Evolutionary conservation across 2,888 invertebrate genomes (phyloP), one percentile per base, ranked within the genome.

Genomic region (Camptogramma bilineatum): DNA sequence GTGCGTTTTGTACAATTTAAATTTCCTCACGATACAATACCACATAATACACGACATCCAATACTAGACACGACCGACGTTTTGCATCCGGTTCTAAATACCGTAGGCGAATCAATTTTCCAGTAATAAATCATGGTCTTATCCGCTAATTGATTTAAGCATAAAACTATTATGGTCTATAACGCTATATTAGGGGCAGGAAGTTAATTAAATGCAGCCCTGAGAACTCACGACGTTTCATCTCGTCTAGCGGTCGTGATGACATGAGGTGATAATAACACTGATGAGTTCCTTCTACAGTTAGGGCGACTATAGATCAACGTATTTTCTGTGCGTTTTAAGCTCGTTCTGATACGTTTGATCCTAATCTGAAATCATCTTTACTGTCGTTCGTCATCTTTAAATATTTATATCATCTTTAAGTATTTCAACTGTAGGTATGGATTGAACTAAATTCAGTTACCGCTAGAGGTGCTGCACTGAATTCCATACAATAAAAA

Each of bases 131-230:
- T 44, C 28, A 7, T 8, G 28, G 28, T 24, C 52, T 46, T 50
- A 52, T 62, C 24, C 44, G 31, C 21, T 63, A 58, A 62, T 58
- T 55, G 44, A 50, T 54, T 7, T 52, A 17, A 16, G 28, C 44
- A 51, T 50, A 16, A 53, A 56, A 54, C 62, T 17, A 50, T 61
- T 63, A 63, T 52, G 24, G 46, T 48, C 55, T 64, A 52, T 68
- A 72, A 74, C 73, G 72, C 83, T 81, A 80, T 83, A 76, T 81
- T 77, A 72, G 76, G 78, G 73, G 47, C 68, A 82, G 83, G 84
- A 84, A 85, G 81, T 83, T 80, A 81, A 86, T 88, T 85, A 85
- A 69, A 69, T 55, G 51, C 77, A 84, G 76, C 88, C 87, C 81
- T 88, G 88, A 86, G 73, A 67, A 67, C 64, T 75, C 80, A 83